Evolutionary conservation across 37 sponge, comb jelly and placozoan species (phyloP), one percentile per base, ranked within the genome.

Genomic region (Amphimedon queenslandica): DNA sequence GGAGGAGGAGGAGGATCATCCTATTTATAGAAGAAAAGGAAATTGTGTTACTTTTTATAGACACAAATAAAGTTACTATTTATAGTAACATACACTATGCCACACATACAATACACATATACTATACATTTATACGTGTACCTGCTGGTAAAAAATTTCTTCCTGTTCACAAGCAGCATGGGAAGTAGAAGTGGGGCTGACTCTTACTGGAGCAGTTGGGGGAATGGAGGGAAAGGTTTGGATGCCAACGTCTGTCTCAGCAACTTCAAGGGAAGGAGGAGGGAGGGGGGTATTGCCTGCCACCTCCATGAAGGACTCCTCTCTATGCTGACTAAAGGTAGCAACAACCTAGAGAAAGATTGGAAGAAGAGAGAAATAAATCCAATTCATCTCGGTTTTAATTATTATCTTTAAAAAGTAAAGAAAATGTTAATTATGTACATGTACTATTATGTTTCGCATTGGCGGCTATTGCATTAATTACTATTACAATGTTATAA

Each of bases 311-410:
- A 68, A 75, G 37, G 77, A 40, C 53, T 6, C 25, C 34, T 90
- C 79, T 56, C 40, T 77, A 20, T 63, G 42, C 74, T 84, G 85
- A 37, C 70, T 85, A 70, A 77, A 90, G 34, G 82, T 77, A 25
- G 91, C 91, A 42, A 90, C 75, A 27, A 73, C 70, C 91, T 90
- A n/a, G 77, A 32, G 21, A 67, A 29, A 30, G 35, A 20, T 31
- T 68, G 1, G 31, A 55, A 80, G 63, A 51, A 38, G 30, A 47
- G 51, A 18, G 51, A 18, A 47, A 47, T 47, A 13, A 13, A 13
- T n/a, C n/a, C n/a, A n/a, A n/a, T n/a, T n/a, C n/a, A n/a, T 20
- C 55, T 53, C 13, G 18, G 13, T 53, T 53, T 21, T 13, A 21
- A 53, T 20, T 53, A 53, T 53, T 13, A 20, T 13, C 55, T 20